Evolutionary conservation across 2,888 invertebrate species (phyloP).

Genomic region (Gymnosoma rotundatum): DNA sequence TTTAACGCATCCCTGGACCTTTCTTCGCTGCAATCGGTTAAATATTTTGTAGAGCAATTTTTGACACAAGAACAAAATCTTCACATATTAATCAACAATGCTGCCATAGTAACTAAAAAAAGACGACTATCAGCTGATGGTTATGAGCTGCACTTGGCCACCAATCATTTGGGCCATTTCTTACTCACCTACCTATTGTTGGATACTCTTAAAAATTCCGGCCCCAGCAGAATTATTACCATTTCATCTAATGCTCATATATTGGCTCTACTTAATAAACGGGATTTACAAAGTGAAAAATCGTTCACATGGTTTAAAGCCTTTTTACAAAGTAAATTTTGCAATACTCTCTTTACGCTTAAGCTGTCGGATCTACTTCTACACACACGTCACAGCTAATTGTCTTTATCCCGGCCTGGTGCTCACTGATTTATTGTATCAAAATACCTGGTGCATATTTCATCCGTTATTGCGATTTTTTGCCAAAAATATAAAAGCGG

Average conservation of each 20-base stretch:
- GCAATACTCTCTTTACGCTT: slow-evolving; percentile 48
- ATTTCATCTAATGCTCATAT: slow-evolving; percentile 38
- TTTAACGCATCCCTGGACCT: slow-evolving; percentile 50
- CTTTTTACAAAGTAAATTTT: slow-evolving; percentile 54
- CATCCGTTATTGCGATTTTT: slow-evolving; percentile 49
- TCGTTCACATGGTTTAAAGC: slow-evolving; percentile 50
- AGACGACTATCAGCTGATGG: slow-evolving; percentile 34
- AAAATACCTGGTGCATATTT: slow-evolving; percentile 57
- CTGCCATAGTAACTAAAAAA: slow-evolving; percentile 36
- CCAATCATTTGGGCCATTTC: slow-evolving; percentile 61
- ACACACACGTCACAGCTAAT: slow-evolving; percentile 51
- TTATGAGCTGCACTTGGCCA: slow-evolving; percentile 57
- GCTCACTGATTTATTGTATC: slow-evolving; percentile 47
- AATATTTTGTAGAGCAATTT: slow-evolving; percentile 38
- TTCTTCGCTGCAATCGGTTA: slow-evolving; percentile 46
- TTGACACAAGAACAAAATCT: slow-evolving; percentile 20
- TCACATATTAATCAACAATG: slow-evolving; percentile 61
- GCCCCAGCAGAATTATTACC: slow-evolving; percentile 44
- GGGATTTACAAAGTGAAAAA: slow-evolving; percentile 54
- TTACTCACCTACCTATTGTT: slow-evolving; percentile 38
- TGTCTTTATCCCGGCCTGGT: slow-evolving; percentile 62
- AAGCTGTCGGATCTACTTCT: slow-evolving; percentile 36
- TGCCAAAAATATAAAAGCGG: slow-evolving; percentile 40
- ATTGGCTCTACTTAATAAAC: slow-evolving; percentile 45
- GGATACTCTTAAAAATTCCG: slow-evolving; percentile 9